Base-by-base conservation (phyloP, 2,888 invertebrate species). In the Bombyx huttoni region DNA sequence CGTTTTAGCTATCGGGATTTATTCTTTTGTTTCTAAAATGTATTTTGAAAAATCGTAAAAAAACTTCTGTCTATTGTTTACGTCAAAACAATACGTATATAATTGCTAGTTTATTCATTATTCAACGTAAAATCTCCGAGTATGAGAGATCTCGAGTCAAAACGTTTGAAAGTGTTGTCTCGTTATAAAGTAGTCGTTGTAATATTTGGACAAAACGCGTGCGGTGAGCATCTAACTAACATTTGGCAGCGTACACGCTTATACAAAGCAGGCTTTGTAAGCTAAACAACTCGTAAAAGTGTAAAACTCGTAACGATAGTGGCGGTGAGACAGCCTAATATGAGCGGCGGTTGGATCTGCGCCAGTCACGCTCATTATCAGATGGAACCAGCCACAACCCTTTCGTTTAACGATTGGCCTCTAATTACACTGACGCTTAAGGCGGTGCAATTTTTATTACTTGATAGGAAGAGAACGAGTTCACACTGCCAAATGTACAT, bases 241-340 rank as follows among this genome's bases (percentile, higher is more conserved):
- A 84, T 86, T 88, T 88, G 87, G 87, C 87, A 88, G 76, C 74
- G 77, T 70, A 65, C 70, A 70, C 75, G 72, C 69, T 64, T 70
- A 67, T 66, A 64, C 78, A 69, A 80, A 77, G 75, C 78, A 75
- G 75, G 81, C 73, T 72, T 70, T 74, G 78, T 79, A 75, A 86
- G 84, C 87, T 85, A 85, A 87, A 86, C 86, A 86, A 86, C 82
- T 85, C 87, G 85, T 86, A 87, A 87, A 88, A 87, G 86, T 85
- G 87, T 85, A 87, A 87, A 86, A 88, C 77, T 87, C 83, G 82
- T 84, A 84, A 81, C 82, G 86, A 87, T 86, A 84, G 81, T 78
- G 68, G 71, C 66, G 64, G 69, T 76, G 78, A 73, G 81, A 73
- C 70, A 66, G 75, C 79, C 85, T 84, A 84, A 87, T 86, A 87